Conservation (phyloP, 2,888 invertebrate species). For the Cancer borealis region DNA sequence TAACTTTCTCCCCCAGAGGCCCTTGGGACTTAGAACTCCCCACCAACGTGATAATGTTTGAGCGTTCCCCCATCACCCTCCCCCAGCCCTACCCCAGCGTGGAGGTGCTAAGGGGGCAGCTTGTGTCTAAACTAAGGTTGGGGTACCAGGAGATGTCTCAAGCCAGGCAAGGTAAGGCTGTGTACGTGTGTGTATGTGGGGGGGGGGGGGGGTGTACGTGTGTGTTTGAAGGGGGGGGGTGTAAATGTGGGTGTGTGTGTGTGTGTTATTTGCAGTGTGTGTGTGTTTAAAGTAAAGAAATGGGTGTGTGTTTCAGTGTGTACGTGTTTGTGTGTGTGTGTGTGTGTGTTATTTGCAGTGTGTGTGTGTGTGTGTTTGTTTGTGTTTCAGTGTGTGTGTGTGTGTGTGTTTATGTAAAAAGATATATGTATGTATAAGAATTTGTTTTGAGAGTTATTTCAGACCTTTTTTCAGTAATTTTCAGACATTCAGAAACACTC, state of each 20-base stretch:
- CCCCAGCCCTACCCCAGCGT: constrained; percentile 95
- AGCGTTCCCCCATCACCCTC: constrained; percentile 90
- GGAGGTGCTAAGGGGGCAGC: constrained; percentile 90
- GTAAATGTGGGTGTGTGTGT: too few species aligned
- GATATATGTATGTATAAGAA: not conserved
- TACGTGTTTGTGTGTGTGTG: too few species aligned
- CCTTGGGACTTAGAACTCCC: constrained; percentile 97
- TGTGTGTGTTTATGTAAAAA: not conserved
- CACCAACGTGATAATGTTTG: constrained; percentile 94
- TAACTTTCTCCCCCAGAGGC: constrained; percentile 82
- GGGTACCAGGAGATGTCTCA: constrained; percentile 97
- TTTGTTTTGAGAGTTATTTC: too few species aligned
- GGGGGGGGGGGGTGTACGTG: not conserved
- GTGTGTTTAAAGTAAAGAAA: too few species aligned
- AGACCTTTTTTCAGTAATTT: too few species aligned
- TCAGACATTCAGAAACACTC: too few species aligned
- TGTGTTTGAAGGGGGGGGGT: not conserved
- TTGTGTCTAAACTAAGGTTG: constrained; percentile 91
- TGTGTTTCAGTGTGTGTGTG: not conserved
- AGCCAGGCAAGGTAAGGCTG: constrained; percentile 86
- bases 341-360: too few species aligned
- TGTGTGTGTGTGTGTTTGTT: too few species aligned
- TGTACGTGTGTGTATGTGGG: not conserved
- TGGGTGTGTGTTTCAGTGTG: too few species aligned
- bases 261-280: too few species aligned